Evolutionary conservation across 2,797 vertebrate species (phyloP).

Genomic region (Lepilemur ruficaudatus): DNA sequence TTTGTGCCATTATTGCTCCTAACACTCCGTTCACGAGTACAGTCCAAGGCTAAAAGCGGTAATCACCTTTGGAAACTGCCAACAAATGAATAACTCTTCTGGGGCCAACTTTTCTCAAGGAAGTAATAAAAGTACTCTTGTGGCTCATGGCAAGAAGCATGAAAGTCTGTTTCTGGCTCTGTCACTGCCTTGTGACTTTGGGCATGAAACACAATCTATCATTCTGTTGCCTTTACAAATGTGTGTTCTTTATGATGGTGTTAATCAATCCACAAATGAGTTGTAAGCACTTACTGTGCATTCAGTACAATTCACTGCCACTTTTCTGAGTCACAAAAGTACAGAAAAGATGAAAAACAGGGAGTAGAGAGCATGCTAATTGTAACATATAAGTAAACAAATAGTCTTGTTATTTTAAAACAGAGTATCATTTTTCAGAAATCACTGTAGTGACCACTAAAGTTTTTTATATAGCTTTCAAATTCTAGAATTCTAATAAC

Average conservation of each 20-base stretch:
- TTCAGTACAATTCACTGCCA: neutral
- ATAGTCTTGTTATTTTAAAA: neutral
- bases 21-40: neutral
- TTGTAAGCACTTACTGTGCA: neutral
- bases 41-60: conserved; percentile 34
- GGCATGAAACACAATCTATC: neutral
- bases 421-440: conserved; percentile 7
- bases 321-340: conserved; percentile 19
- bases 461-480: neutral
- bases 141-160: conserved; percentile 18
- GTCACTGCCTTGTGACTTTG: conserved; percentile 39
- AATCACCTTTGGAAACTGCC: conserved; percentile 63
- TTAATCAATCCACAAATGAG: neutral
- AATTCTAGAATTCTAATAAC: neutral
- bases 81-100: conserved; percentile 48
- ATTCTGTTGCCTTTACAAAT: neutral
- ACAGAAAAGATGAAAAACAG: conserved; percentile 32
- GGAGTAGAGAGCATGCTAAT: neutral
- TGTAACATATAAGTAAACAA: neutral
- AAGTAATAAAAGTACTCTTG: conserved; percentile 66
- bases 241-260: neutral
- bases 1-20: neutral
- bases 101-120: conserved; percentile 65
- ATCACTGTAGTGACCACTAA: neutral
- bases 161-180: conserved; percentile 4